These are phyloP conservation scores for Spizella passerina DNA, from an alignment of 2,797 vertebrate species.

Conservation along the genomic window DNA sequence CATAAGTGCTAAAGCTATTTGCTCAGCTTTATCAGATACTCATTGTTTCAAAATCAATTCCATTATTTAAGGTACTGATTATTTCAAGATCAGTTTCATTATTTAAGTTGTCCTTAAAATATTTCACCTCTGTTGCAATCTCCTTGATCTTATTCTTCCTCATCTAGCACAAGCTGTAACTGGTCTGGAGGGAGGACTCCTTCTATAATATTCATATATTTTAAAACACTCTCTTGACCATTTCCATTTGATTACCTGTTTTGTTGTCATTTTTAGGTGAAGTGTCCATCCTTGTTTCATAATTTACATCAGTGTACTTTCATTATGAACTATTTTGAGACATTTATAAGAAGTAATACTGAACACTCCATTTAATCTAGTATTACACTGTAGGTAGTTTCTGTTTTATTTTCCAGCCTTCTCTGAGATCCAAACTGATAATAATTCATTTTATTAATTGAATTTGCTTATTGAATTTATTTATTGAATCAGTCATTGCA, in stretches of 20 bases:
- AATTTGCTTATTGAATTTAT: rapidly evolving
- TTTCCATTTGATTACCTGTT: neutral
- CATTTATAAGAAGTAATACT: neutral
- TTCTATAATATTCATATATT: neutral
- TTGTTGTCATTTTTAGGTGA: neutral
- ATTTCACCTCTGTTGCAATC: neutral
- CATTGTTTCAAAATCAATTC: neutral
- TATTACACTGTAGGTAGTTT: neutral
- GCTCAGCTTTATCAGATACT: neutral
- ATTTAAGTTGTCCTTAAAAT: neutral
- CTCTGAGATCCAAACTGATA: neutral
- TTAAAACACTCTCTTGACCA: neutral
- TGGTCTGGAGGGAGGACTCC: neutral
- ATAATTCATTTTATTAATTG: neutral
- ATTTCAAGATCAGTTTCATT: neutral
- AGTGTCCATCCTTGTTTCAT: neutral
- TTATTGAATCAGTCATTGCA: neutral
- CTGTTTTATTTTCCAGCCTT: neutral
- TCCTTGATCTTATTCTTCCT: neutral
- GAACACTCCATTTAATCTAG: neutral
- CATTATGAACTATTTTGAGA: neutral
- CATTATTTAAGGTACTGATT: neutral
- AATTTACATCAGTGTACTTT: neutral
- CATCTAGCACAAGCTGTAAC: neutral
- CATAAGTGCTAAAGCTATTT: neutral